Evolutionary conservation across 2,797 vertebrate genomes (phyloP).

Genomic region (Lithobates pipiens): DNA sequence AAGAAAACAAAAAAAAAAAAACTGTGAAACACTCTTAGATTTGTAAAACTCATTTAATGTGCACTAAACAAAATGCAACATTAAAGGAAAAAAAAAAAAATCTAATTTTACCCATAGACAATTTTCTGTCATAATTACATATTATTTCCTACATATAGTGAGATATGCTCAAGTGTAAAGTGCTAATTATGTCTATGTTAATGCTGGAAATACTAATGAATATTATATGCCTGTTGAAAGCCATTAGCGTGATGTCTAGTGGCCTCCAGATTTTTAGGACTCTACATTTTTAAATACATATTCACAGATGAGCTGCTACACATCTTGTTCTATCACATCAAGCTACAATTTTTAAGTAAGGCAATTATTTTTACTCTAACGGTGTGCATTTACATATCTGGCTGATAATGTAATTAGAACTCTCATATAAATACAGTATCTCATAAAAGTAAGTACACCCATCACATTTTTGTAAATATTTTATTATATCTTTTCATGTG

Average conservation of each 20-base stretch:
- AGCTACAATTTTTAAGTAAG: conserved; percentile 35
- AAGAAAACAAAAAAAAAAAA: neutral
- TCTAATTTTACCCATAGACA: neutral
- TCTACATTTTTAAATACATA: conserved; percentile 24
- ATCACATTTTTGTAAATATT: too few relatives aligned
- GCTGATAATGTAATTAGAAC: conserved; percentile 24
- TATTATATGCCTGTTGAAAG: conserved; percentile 44
- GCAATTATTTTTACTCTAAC: conserved; percentile 33
- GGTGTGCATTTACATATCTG: neutral
- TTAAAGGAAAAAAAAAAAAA: neutral
- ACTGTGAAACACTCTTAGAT: neutral
- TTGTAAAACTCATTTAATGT: neutral
- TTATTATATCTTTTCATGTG: too few relatives aligned
- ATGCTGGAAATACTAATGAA: conserved; percentile 30
- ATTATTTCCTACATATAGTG: conserved; percentile 9
- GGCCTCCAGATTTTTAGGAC: conserved; percentile 31
- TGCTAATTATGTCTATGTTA: conserved; percentile 30
- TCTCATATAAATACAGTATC: neutral
- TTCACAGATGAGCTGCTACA: conserved; percentile 25
- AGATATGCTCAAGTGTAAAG: conserved; percentile 18
- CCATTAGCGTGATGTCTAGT: conserved; percentile 42
- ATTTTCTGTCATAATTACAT: conserved; percentile 11
- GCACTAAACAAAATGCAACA: neutral
- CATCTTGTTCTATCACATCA: conserved; percentile 29
- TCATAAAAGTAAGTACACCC: too few relatives aligned